Base-by-base conservation (phyloP, 2,113 vertebrate species). In the Toxotes chatareus region DNA sequence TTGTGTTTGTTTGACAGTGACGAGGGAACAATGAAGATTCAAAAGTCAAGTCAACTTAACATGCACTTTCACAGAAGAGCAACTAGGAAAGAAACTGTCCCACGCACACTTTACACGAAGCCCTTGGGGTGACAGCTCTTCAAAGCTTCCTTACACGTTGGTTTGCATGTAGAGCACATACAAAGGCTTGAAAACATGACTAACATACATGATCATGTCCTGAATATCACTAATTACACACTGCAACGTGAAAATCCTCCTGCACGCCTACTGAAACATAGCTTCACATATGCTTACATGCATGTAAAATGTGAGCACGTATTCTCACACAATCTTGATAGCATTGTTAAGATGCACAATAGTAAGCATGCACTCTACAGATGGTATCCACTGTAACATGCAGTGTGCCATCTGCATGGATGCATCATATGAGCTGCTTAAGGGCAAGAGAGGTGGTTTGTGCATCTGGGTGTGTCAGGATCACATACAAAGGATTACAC, bases 161-260 rank as follows among this genome's bases (percentile, higher is more conserved):
- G 53, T 83, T 74, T 70, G 65, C 64, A 84, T 56, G 77, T 12
- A 7, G 51, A 31, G 70, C 23, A 31, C 75, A 66, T 21, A 2
- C 62, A 61, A n/a, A 73, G 66, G 73, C 75, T 63, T 49, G 32
- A 61, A 79, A 76, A 70, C 78, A 83, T 21, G 59, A 69, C 80
- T 73, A 66, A 76, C 82, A 87, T 74, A 61, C 71, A 89, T 67
- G 70, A 79, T 42, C 67, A 17, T 5, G 19, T 31, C 13, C n/a
- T 32, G 71, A 38, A 57, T 16, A 16, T 79, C 57, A 23, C 31
- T n/a, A 32, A 53, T 56, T 59, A 55, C 75, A 69, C 46, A 31
- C 36, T 17, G 17, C 62, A 55, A 38, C 61, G 53, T 40, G 19
- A 27, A 51, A 14, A 16, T 21, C 16, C 6, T 42, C 51, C 61